These are phyloP conservation scores for Pachydiplax longipennis DNA, from an alignment of 2,888 invertebrate species.

Conservation along the genomic window DNA sequence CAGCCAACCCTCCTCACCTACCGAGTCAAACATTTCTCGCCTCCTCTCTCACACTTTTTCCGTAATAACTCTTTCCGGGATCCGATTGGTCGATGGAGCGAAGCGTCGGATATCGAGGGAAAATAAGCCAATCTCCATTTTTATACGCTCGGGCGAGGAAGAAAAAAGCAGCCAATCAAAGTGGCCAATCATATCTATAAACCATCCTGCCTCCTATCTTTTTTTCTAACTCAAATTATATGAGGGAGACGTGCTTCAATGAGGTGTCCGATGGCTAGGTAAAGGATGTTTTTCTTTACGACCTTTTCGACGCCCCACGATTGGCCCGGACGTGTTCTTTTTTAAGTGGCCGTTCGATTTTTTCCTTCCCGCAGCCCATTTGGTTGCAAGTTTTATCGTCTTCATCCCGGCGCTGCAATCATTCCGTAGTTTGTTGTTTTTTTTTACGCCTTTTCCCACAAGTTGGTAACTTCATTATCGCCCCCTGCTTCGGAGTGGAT, in stretches of 20 bases:
- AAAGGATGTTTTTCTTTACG: slow-evolving; percentile 8
- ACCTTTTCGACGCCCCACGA: background rate
- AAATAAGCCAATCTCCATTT: background rate
- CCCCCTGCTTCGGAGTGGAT: background rate
- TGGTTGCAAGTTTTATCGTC: background rate
- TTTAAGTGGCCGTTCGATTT: background rate
- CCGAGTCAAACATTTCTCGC: background rate
- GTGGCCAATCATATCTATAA: background rate
- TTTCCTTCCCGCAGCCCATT: background rate
- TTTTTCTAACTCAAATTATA: background rate
- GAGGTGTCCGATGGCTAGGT: background rate
- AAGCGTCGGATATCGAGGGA: background rate
- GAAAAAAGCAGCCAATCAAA: background rate
- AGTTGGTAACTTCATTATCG: background rate
- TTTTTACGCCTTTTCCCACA: background rate
- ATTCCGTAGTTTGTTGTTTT: background rate
- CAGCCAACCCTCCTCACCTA: background rate
- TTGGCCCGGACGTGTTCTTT: slow-evolving; percentile 4
- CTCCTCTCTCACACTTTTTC: background rate
- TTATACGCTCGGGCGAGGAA: background rate
- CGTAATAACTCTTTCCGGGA: background rate
- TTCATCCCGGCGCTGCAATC: background rate
- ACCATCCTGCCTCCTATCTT: background rate
- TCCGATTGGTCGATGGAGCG: background rate
- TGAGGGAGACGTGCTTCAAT: background rate